phyloP scores from a whole-genome alignment of 2,797 vertebrate genomes.

The Leptoclinus maculatus region DNA sequence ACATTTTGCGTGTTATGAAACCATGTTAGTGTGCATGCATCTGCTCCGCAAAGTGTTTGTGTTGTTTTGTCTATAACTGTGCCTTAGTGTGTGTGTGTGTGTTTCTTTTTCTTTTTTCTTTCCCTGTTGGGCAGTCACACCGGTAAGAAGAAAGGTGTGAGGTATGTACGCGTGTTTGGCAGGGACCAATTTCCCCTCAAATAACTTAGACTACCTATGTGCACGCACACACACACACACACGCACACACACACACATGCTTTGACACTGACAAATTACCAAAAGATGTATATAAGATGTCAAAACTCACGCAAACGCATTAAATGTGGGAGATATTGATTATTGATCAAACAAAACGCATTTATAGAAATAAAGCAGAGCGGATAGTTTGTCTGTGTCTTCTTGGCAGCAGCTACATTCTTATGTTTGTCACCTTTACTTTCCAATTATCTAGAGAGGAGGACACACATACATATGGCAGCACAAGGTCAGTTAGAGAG shows the following conservation, averaged over 20 bases:
- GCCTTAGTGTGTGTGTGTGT: conserved; percentile 53
- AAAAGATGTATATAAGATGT: background rate
- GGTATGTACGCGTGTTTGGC: conserved; percentile 55
- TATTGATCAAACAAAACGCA: background rate
- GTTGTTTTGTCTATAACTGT: conserved; percentile 46
- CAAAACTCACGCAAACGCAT: background rate
- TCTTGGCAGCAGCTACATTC: conserved; percentile 3
- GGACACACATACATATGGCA: background rate
- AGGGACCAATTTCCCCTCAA: conserved; percentile 83
- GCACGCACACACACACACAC: conserved; percentile 24
- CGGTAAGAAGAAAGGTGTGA: conserved; percentile 74
- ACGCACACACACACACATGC: conserved; percentile 1
- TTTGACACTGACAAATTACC: no score
- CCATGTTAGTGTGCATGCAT: background rate
- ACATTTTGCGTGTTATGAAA: background rate
- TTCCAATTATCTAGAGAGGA: no score
- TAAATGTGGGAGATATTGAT: background rate
- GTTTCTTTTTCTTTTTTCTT: conserved; percentile 42
- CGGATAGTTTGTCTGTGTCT: conserved; percentile 8
- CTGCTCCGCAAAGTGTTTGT: conserved; percentile 68
- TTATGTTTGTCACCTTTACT: background rate
- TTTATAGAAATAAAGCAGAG: conserved; percentile 9
- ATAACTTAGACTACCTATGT: conserved; percentile 68
- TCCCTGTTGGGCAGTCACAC: conserved; percentile 69
- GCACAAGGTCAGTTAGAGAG: conserved; percentile 40